phyloP scores from a whole-genome alignment of 2,113 vertebrate genomes.

The Lota lota region DNA sequence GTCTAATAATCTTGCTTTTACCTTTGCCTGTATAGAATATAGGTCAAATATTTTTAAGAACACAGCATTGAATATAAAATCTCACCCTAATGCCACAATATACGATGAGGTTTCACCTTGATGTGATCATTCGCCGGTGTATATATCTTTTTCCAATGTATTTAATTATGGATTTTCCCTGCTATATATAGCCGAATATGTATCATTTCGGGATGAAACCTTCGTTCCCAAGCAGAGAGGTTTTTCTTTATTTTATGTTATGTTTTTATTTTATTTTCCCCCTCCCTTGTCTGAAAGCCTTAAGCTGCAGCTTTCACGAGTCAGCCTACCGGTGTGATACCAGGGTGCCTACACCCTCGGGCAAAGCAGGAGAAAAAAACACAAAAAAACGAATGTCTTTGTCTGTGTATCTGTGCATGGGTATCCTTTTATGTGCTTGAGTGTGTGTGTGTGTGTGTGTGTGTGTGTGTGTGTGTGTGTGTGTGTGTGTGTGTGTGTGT shows the following conservation, averaged over 20 bases:
- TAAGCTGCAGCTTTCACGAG: constrained; percentile 70
- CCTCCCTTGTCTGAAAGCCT: constrained; percentile 64
- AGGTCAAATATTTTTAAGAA: no score
- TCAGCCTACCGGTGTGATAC: constrained; percentile 73
- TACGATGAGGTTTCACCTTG: no score
- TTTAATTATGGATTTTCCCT: no score
- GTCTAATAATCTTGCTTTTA: no score
- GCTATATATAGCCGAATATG: no score
- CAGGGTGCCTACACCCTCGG: constrained; percentile 70
- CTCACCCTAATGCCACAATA: no score
- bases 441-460: background rate
- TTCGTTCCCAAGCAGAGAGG: no score
- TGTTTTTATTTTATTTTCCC: constrained; percentile 14
- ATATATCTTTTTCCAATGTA: no score
- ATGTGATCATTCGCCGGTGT: no score
- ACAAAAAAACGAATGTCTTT: constrained; percentile 39
- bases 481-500: constrained; percentile 17
- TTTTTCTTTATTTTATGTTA: background rate
- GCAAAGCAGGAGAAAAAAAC: constrained; percentile 58
- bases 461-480: background rate
- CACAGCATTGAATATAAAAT: no score
- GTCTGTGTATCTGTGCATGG: constrained; percentile 31
- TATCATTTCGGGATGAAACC: no score
- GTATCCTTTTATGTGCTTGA: background rate
- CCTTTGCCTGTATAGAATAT: no score